Evolutionary conservation across 2,888 invertebrate genomes (phyloP).

Genomic region (Diachrysia chrysitis): DNA sequence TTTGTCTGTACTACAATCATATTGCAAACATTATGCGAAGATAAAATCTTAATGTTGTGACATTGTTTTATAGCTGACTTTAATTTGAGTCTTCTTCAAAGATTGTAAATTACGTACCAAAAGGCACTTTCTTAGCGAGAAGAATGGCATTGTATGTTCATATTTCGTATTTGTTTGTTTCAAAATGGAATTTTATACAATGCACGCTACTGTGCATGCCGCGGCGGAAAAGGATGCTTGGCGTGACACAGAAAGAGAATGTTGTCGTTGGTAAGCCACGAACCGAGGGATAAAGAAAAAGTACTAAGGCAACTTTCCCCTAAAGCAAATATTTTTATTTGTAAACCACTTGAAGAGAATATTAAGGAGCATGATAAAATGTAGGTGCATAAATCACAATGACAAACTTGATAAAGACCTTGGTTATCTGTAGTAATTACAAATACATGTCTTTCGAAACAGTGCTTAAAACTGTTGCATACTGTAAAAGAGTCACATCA

Average conservation of each 20-base stretch:
- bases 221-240: background rate
- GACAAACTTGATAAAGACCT: too few species aligned
- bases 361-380: background rate
- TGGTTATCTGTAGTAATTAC: background rate
- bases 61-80: conserved; percentile 28
- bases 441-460: background rate
- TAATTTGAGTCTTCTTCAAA: conserved; percentile 24
- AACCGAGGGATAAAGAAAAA: background rate
- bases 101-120: conserved; percentile 1
- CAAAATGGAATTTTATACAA: background rate
- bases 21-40: conserved; percentile 31
- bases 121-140: background rate
- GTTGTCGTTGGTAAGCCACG: background rate
- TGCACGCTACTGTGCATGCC: background rate
- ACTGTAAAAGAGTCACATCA: background rate
- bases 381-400: too few species aligned
- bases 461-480: background rate
- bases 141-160: conserved; percentile 2
- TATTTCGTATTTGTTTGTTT: conserved; percentile 6
- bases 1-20: conserved; percentile 36
- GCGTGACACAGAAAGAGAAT: conserved; percentile 6
- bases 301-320: background rate
- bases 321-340: background rate
- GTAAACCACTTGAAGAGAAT: background rate
- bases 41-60: conserved; percentile 40